Conservation (phyloP, 2,888 invertebrate genomes). For the Chrysolina americana region DNA sequence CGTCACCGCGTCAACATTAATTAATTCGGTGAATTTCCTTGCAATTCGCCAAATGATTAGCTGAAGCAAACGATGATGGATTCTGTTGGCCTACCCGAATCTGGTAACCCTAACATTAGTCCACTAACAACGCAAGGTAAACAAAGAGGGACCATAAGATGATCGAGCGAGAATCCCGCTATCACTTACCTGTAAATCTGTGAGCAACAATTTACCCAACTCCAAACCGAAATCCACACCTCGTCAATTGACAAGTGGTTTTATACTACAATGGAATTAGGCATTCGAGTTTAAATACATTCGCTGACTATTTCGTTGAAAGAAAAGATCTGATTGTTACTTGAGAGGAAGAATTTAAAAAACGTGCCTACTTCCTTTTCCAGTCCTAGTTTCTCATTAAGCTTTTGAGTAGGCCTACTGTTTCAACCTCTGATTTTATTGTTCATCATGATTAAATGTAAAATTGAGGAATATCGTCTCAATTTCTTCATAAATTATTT, state of each 20-base stretch:
- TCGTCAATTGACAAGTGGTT: constrained; percentile 63
- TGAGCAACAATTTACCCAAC: constrained; percentile 59
- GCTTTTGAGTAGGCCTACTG: too few species aligned
- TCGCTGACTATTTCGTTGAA: too few species aligned
- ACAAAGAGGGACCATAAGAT: constrained; percentile 17
- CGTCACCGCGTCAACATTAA: not conserved
- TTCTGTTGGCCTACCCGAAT: not conserved
- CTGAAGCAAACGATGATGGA: constrained; percentile 19
- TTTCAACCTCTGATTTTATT: too few species aligned
- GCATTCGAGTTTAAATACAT: not conserved
- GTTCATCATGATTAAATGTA: too few species aligned
- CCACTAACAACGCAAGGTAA: constrained; percentile 14
- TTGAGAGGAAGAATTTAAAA: too few species aligned
- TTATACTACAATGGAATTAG: constrained; percentile 1
- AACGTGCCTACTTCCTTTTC: too few species aligned
- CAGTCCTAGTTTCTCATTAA: too few species aligned
- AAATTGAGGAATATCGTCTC: too few species aligned
- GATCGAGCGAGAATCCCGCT: constrained; percentile 32
- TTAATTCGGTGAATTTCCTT: not conserved
- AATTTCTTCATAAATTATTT: too few species aligned
- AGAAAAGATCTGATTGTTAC: too few species aligned
- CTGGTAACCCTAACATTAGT: constrained; percentile 8
- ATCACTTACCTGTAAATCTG: constrained; percentile 55
- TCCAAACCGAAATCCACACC: constrained; percentile 61
- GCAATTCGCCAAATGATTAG: constrained; percentile 19